Evolutionary conservation across 1,140 invertebrate genomes (phyloP).

Genomic region (Lasioglossum baleicum): DNA sequence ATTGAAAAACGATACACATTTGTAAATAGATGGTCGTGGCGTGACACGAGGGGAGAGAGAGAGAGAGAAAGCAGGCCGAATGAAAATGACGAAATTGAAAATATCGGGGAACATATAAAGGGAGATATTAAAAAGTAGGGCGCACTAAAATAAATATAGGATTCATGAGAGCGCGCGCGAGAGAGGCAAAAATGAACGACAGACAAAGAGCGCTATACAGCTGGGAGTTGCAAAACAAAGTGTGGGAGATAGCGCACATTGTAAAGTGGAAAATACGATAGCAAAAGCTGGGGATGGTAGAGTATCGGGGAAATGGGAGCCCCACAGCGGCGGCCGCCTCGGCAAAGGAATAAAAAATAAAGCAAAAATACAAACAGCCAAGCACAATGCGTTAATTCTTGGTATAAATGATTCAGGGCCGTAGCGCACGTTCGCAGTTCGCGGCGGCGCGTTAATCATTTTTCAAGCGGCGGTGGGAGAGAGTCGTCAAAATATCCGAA

Average conservation of each 20-base stretch:
- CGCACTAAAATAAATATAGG: constrained; percentile 19
- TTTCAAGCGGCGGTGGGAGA: too few relatives aligned
- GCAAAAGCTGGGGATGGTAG: not conserved
- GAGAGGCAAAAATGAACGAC: not conserved
- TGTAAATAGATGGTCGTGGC: constrained; percentile 1
- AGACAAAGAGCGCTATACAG: not conserved
- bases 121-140: constrained; percentile 27
- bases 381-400: too few relatives aligned
- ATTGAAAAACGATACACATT: not conserved
- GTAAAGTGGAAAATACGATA: not conserved
- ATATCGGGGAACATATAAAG: not conserved
- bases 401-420: too few relatives aligned
- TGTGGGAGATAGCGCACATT: constrained; percentile 4
- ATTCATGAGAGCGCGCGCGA: not conserved
- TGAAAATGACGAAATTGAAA: constrained; percentile 16
- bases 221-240: not conserved
- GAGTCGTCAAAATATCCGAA: too few relatives aligned
- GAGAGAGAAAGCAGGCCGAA: not conserved
- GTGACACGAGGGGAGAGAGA: too few relatives aligned
- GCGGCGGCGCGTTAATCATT: too few relatives aligned
- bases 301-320: not conserved
- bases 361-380: too few relatives aligned
- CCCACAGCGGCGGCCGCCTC: not conserved
- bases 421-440: too few relatives aligned
- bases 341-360: too few relatives aligned